Evolutionary conservation across 2,888 invertebrate species (phyloP), one percentile per base, ranked within the genome.

Genomic region (Chymomyza fuscimana): DNA sequence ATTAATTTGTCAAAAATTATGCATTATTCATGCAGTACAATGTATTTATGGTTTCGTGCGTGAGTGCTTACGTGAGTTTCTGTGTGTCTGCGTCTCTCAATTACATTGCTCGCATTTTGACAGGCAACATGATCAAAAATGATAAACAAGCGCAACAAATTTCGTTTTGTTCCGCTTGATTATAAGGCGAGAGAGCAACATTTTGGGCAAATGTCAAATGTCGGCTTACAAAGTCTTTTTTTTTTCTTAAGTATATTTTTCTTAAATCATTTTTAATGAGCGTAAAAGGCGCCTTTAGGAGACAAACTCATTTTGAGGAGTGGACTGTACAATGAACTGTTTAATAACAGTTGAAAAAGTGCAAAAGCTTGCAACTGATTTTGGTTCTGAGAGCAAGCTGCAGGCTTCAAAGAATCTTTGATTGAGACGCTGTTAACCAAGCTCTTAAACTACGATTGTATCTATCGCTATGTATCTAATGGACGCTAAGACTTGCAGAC

Each of bases 1-100:
- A 85, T 82, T 82, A 86, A 84, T 85, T 85, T 86, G 85, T 86
- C 82, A 79, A 78, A 81, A 75, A 75, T 72, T 62, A 75, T 46
- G 40, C 40, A 46, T 74, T 67, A 78, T 69, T 72, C 79, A 78
- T 86, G 22, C 32, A 59, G 10, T 59, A 19, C 10, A 19, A 83
- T 85, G 86, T 83, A 83, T 74, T 72, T 73, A 78, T 79, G 40
- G 76, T 77, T 82, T 73, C 59, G 32, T 54, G 65, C 69, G 71
- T 71, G 73, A 78, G 71, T 78, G 65, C 1, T 9, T 32, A 4
- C 32, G 32, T 78, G 65, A 32, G 32, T 66, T 70, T 65, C 16
- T 72, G 46, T 19, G 54, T 46, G 54, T 22, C 67, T 59, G 66
- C 29, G 65, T 46, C 63, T 36, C 69, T 78, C 74, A 79, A 79